Percentiles rank a stretch among this genome's conserved stretches.
phyloP scores from a whole-genome alignment of 2,888 invertebrate genomes.

The Agrochola lota region DNA sequence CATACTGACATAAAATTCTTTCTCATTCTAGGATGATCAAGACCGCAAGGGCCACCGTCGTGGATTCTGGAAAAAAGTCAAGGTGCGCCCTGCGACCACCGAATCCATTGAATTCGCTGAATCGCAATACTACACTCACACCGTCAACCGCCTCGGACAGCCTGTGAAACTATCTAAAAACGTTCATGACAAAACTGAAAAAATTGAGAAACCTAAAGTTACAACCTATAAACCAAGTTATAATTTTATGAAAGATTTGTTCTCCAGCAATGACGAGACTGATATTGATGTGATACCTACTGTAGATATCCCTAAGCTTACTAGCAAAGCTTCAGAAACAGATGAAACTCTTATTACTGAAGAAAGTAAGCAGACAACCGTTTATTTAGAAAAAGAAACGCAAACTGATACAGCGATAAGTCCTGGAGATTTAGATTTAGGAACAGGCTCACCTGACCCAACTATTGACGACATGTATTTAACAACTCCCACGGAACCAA shows the following conservation, averaged over 20 bases:
- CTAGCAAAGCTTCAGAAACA: constrained; percentile 53
- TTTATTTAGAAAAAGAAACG: constrained; percentile 67
- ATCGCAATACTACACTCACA: constrained; percentile 92
- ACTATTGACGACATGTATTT: constrained; percentile 79
- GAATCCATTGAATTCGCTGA: constrained; percentile 95
- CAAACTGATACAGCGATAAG: constrained; percentile 71
- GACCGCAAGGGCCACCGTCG: constrained; percentile 88
- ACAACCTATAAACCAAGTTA: constrained; percentile 85
- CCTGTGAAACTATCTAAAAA: constrained; percentile 72
- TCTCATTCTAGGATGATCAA: constrained; percentile 77
- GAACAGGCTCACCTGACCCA: constrained; percentile 83
- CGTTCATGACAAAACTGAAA: constrained; percentile 75
- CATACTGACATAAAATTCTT: constrained; percentile 35
- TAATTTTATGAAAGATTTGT: constrained; percentile 80
- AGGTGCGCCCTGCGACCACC: constrained; percentile 88
- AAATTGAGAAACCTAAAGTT: constrained; percentile 75
- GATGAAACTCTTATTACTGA: constrained; percentile 63
- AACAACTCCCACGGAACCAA: constrained; percentile 78
- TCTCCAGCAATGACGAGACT: constrained; percentile 74
- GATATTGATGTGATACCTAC: constrained; percentile 72
- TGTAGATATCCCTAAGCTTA: constrained; percentile 80
- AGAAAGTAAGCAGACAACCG: constrained; percentile 64
- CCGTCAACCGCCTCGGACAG: constrained; percentile 89
- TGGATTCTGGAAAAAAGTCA: constrained; percentile 94
- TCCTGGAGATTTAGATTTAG: constrained; percentile 86